Conservation (phyloP, 2,888 invertebrate genomes). For the Morpho helenor region DNA sequence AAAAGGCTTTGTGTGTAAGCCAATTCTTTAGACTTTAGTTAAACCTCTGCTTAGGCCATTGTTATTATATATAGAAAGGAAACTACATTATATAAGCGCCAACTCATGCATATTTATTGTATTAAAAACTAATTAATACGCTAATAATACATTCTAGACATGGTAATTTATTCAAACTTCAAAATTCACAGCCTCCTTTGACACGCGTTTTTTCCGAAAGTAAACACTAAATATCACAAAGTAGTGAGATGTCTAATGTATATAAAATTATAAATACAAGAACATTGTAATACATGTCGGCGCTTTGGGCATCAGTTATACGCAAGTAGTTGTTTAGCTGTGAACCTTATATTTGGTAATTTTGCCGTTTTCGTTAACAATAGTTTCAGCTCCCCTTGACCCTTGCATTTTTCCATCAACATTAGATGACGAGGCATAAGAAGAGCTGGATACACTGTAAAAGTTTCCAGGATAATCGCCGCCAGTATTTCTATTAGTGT, state of each 20-base stretch:
- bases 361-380: slow-evolving; percentile 87
- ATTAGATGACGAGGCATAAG: slow-evolving; percentile 78
- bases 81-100: slow-evolving; percentile 9
- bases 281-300: slow-evolving; percentile 12
- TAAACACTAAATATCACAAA: background rate
- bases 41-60: no score
- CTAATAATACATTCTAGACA: background rate
- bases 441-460: slow-evolving; percentile 82
- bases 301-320: background rate
- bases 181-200: slow-evolving; percentile 21
- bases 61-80: no score
- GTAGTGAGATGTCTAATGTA: background rate
- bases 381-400: slow-evolving; percentile 80
- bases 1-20: no score
- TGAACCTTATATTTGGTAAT: slow-evolving; percentile 80
- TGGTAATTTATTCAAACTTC: background rate
- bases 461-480: slow-evolving; percentile 32
- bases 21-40: no score
- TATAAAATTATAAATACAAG: background rate
- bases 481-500: slow-evolving; percentile 28
- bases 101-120: slow-evolving; percentile 1
- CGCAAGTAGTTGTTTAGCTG: slow-evolving; percentile 33
- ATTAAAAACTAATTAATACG: background rate
- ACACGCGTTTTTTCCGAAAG: slow-evolving; percentile 2
- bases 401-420: slow-evolving; percentile 78